Percentiles rank a stretch among this genome's conserved stretches.
Conservation (phyloP, 1,140 invertebrate species). For the Solenopsis invicta region DNA sequence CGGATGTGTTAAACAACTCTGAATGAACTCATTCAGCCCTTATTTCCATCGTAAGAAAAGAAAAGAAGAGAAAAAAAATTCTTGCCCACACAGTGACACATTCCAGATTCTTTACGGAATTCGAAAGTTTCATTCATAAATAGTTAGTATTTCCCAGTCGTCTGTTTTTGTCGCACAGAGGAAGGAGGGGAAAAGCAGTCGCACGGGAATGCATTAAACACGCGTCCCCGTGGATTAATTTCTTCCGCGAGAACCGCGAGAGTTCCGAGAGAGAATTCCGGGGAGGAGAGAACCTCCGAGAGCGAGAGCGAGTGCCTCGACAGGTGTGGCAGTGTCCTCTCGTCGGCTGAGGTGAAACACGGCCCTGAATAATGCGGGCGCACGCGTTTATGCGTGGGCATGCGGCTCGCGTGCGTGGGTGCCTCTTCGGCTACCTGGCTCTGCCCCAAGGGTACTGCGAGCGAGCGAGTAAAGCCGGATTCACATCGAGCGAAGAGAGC, state of each 20-base stretch:
- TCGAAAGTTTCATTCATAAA: not conserved
- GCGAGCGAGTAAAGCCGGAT: conserved; percentile 26
- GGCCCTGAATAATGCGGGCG: conserved; percentile 71
- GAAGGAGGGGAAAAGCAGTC: not conserved
- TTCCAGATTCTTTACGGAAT: not conserved
- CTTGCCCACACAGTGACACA: no score
- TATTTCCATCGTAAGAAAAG: not conserved
- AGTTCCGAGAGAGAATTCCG: conserved; percentile 18
- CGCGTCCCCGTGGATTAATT: not conserved
- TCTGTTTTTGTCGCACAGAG: not conserved
- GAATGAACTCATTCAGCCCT: conserved; percentile 19
- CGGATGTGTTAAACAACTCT: not conserved
- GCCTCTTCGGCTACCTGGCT: conserved; percentile 74
- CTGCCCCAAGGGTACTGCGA: conserved; percentile 71
- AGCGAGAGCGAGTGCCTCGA: conserved; percentile 11
- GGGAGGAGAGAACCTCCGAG: not conserved
- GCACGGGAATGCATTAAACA: not conserved
- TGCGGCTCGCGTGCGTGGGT: conserved; percentile 66
- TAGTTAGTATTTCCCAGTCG: not conserved
- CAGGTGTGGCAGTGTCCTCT: conserved; percentile 67
- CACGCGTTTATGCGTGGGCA: conserved; percentile 65
- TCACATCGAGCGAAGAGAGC: not conserved
- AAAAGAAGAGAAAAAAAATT: no score
- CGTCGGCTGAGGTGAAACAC: conserved; percentile 61
- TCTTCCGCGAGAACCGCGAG: not conserved